phyloP scores from a whole-genome alignment of 2,797 vertebrate genomes.

The Melanogrammus aeglefinus region DNA sequence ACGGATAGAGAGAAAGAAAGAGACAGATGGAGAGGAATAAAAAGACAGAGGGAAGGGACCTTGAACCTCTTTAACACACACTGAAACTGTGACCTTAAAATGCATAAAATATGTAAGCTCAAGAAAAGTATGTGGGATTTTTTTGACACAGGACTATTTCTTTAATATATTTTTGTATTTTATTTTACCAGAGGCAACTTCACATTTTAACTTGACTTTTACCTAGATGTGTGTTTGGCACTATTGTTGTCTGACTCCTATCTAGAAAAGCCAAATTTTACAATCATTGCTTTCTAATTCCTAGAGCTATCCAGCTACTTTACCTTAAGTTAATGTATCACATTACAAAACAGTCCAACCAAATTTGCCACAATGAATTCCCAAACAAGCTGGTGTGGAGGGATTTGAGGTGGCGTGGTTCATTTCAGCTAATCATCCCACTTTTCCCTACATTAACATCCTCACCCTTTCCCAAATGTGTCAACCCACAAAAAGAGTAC shows the following conservation, averaged over 20 bases:
- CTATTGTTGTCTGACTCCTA: not conserved
- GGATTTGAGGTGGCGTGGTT: not conserved
- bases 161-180: not conserved
- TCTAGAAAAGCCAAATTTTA: not conserved
- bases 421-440: not conserved
- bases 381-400: not conserved
- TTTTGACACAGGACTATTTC: not conserved
- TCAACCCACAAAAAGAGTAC: not conserved
- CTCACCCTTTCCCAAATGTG: not conserved
- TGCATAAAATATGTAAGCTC: not conserved
- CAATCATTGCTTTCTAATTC: not conserved
- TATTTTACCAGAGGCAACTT: not conserved
- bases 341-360: not conserved
- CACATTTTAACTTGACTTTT: not conserved
- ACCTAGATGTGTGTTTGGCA: not conserved
- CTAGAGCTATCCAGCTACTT: not conserved
- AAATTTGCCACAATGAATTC: not conserved
- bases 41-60: not conserved
- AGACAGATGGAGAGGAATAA: not conserved
- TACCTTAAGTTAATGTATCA: not conserved
- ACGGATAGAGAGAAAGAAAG: conserved; percentile 10
- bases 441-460: not conserved
- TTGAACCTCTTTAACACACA: not conserved
- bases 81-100: conserved; percentile 3
- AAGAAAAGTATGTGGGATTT: not conserved